Conservation (phyloP, 2,113 vertebrate species). For the Odocoileus virginianus region DNA sequence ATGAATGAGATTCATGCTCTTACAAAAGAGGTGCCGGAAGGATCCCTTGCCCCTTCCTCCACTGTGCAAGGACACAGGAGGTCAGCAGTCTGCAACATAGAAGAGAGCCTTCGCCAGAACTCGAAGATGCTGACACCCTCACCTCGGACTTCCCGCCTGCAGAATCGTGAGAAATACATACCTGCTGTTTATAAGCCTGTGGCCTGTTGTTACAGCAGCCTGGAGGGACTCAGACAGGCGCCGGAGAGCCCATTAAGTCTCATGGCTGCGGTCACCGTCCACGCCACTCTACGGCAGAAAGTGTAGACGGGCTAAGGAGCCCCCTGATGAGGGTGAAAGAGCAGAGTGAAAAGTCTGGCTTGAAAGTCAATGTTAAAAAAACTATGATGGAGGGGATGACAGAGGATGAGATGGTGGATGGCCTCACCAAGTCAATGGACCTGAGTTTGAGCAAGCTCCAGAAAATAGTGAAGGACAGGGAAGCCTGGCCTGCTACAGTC, state of each 20-base stretch:
- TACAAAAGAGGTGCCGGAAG: background rate
- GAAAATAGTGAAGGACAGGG: no score
- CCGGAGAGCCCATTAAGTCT: background rate
- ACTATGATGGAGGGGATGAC: no score
- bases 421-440: no score
- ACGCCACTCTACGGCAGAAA: no score
- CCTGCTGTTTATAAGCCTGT: background rate
- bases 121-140: background rate
- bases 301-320: no score
- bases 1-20: background rate
- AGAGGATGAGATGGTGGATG: no score
- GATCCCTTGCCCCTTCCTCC: background rate
- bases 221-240: background rate
- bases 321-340: no score
- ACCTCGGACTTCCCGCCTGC: background rate
- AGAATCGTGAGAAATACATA: background rate
- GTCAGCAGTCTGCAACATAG: background rate
- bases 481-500: no score
- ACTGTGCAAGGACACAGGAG: background rate
- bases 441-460: no score
- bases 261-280: no score
- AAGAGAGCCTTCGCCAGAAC: background rate
- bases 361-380: no score
- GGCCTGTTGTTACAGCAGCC: background rate
- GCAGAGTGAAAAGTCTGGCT: no score